Percentiles rank a stretch among this genome's conserved stretches.
phyloP scores from a whole-genome alignment of 2,888 invertebrate genomes.

The Drosophila kanekoi region DNA sequence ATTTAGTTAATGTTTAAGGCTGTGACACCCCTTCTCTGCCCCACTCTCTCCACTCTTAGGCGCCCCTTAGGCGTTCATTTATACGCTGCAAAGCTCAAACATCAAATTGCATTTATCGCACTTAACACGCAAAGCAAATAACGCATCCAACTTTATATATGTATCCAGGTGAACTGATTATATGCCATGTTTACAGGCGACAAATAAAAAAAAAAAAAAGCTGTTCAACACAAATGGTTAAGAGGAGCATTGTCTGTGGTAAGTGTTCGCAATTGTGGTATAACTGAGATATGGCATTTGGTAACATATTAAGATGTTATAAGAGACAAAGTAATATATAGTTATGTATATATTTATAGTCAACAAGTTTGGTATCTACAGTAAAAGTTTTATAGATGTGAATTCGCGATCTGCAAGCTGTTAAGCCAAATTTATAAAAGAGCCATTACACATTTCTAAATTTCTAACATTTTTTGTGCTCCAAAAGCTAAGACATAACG shows the following conservation, averaged over 20 bases:
- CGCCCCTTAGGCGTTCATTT: conserved; percentile 5
- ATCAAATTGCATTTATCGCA: conserved; percentile 77
- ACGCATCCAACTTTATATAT: conserved; percentile 32
- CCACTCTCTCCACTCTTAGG: too few relatives aligned
- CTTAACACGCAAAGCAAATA: conserved; percentile 73
- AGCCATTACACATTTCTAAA: not conserved
- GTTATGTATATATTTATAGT: too few relatives aligned
- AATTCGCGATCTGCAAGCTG: too few relatives aligned
- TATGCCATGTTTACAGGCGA: conserved; percentile 52
- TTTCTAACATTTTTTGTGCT: conserved; percentile 1
- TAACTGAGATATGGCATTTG: too few relatives aligned
- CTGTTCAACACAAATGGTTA: too few relatives aligned
- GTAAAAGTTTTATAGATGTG: too few relatives aligned
- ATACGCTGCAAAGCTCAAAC: conserved; percentile 38
- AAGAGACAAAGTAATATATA: too few relatives aligned
- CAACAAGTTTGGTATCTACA: too few relatives aligned
- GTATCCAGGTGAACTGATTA: conserved; percentile 38
- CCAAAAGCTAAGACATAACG: conserved; percentile 19
- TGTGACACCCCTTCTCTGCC: conserved; percentile 34
- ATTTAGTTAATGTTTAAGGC: conserved; percentile 50
- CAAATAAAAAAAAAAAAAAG: conserved; percentile 10
- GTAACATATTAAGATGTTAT: too few relatives aligned
- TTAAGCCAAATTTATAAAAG: too few relatives aligned
- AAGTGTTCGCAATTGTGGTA: too few relatives aligned
- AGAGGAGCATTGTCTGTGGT: too few relatives aligned